A percentile compares a stretch with the other conserved stretches of the same genome.
Conservation (phyloP, 2,797 vertebrate species). For the Diglossa cyanea region DNA sequence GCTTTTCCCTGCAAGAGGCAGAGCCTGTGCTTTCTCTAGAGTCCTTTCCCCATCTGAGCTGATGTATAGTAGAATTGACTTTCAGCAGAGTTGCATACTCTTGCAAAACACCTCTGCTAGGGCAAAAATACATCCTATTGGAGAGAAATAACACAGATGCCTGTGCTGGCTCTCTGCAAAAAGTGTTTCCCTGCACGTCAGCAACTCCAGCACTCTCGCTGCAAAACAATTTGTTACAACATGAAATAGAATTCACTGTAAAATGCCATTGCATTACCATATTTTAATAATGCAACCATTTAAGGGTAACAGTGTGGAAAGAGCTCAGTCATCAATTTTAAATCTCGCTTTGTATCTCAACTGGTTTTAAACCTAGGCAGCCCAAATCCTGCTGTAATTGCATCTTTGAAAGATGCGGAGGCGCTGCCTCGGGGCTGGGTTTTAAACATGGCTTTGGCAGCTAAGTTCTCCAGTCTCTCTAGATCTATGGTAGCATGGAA, state of each 20-base stretch:
- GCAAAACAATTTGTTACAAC: conserved; percentile 27
- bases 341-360: not conserved
- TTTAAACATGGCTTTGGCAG: not conserved
- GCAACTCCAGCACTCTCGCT: not conserved
- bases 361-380: conserved; percentile 5
- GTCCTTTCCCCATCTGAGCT: not conserved
- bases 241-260: not conserved
- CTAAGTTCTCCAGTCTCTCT: not conserved
- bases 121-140: not conserved
- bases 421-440: not conserved
- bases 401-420: not conserved
- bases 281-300: conserved; percentile 24
- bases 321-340: conserved; percentile 22
- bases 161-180: not conserved
- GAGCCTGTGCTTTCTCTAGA: not conserved
- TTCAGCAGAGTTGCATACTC: not conserved
- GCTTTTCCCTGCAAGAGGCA: not conserved
- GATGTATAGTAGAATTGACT: not conserved
- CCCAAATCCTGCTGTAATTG: conserved; percentile 4
- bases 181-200: not conserved
- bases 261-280: conserved; percentile 3
- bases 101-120: not conserved
- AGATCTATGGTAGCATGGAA: not conserved
- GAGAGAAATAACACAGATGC: not conserved
- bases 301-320: conserved; percentile 34